These are phyloP conservation scores for Pyrochroa serraticornis DNA, from an alignment of 2,888 invertebrate species.

Conservation along the genomic window DNA sequence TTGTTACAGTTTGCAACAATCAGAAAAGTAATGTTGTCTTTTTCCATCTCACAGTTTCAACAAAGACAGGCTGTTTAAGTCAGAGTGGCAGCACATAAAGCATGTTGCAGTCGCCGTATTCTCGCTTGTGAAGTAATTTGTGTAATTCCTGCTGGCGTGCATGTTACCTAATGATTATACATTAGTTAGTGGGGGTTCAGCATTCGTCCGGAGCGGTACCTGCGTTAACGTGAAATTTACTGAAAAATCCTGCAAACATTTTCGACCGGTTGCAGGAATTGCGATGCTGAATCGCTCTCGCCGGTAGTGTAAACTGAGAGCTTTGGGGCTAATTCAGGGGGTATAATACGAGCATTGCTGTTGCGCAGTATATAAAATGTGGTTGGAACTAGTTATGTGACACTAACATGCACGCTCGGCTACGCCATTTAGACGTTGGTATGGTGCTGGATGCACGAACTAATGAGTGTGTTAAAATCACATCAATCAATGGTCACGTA, in stretches of 20 bases:
- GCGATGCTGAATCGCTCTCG: too few relatives aligned
- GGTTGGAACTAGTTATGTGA: slow-evolving; percentile 37
- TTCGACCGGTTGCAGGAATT: too few relatives aligned
- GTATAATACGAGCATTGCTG: background rate
- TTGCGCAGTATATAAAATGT: slow-evolving; percentile 30
- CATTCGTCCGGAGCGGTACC: slow-evolving; percentile 30
- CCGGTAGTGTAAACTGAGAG: too few relatives aligned
- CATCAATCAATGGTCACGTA: slow-evolving; percentile 57
- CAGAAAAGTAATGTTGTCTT: too few relatives aligned
- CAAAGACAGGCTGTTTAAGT: background rate
- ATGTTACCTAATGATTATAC: slow-evolving; percentile 45
- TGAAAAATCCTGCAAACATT: background rate
- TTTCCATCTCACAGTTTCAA: too few relatives aligned
- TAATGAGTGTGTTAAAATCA: slow-evolving; percentile 57
- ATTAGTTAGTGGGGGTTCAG: slow-evolving; percentile 38
- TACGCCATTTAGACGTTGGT: slow-evolving; percentile 43
- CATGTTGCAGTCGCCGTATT: slow-evolving; percentile 17
- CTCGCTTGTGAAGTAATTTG: slow-evolving; percentile 41
- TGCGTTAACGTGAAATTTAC: background rate
- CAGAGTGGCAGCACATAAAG: slow-evolving; percentile 18
- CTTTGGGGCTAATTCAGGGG: slow-evolving; percentile 1
- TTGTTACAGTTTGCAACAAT: too few relatives aligned
- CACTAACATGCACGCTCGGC: slow-evolving; percentile 40
- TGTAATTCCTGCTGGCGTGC: slow-evolving; percentile 41
- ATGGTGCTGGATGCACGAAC: slow-evolving; percentile 37